Conservation (phyloP, 2,797 vertebrate genomes). For the Bradypodion pumilum region DNA sequence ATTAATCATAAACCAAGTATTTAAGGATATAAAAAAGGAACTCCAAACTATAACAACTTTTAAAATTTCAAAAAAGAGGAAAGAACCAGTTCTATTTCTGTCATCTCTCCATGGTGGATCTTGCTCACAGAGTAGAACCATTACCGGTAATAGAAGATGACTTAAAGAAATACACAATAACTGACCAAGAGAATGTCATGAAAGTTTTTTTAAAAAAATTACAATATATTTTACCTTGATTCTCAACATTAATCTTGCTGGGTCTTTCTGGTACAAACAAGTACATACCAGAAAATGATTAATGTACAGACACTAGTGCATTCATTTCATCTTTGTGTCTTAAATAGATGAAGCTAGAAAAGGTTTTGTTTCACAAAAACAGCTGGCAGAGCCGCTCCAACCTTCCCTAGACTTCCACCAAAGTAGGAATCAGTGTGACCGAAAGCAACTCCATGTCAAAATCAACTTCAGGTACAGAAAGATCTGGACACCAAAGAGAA, state of each 20-base stretch:
- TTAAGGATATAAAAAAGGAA: not conserved
- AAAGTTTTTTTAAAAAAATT: not conserved
- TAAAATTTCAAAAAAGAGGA: conserved; percentile 6
- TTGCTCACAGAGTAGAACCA: not conserved
- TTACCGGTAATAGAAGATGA: not conserved
- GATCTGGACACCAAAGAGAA: not conserved
- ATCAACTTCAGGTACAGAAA: not conserved
- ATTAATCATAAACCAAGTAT: conserved; percentile 12
- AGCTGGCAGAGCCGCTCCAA: not conserved
- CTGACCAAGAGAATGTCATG: not conserved
- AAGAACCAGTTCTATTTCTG: conserved; percentile 14
- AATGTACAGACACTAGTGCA: not conserved
- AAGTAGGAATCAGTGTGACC: too few relatives aligned
- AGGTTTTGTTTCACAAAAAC: not conserved
- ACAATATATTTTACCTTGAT: not conserved
- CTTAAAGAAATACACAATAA: not conserved
- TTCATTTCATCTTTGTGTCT: not conserved
- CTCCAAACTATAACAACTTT: not conserved
- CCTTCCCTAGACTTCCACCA: not conserved
- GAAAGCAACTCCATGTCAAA: not conserved
- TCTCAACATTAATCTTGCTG: not conserved
- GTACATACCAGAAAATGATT: not conserved
- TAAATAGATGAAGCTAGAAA: not conserved
- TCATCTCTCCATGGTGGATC: not conserved
- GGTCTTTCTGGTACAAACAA: too few relatives aligned